phyloP scores from a whole-genome alignment of 2,888 invertebrate genomes.

The Agrochola lychnidis region DNA sequence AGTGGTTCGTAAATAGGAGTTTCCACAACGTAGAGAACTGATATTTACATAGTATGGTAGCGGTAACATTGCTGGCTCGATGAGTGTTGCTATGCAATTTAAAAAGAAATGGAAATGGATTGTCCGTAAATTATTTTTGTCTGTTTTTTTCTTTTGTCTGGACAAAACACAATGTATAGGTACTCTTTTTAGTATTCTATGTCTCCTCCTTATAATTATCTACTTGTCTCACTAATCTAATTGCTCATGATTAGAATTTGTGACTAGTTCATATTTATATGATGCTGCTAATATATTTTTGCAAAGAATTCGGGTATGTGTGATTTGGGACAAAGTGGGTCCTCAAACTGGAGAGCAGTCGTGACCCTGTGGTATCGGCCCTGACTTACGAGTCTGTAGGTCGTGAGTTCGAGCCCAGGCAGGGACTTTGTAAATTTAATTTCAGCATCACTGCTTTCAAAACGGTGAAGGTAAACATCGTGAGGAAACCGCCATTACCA shows the following conservation, averaged over 20 bases:
- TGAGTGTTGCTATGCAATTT: conserved; percentile 20
- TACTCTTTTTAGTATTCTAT: not conserved
- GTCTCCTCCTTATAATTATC: not conserved
- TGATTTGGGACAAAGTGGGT: not conserved
- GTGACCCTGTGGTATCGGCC: too few species aligned
- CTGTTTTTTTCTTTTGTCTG: conserved; percentile 4
- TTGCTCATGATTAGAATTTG: not conserved
- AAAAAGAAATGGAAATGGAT: conserved; percentile 23
- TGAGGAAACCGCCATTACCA: too few species aligned
- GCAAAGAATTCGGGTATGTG: not conserved
- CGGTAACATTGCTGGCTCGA: conserved; percentile 8
- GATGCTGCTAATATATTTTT: conserved; percentile 2
- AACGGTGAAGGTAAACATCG: too few species aligned
- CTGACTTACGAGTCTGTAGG: too few species aligned
- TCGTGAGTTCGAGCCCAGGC: too few species aligned
- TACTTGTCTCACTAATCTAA: not conserved
- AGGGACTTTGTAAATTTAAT: too few species aligned
- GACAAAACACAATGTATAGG: not conserved
- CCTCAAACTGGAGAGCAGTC: not conserved
- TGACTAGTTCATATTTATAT: not conserved
- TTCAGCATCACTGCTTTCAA: too few species aligned
- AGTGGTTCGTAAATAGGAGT: conserved; percentile 44
- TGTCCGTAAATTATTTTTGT: not conserved
- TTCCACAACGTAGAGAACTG: conserved; percentile 29
- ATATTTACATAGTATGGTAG: conserved; percentile 29